Base-by-base conservation (phyloP, 2,113 vertebrate genomes). In the Callospermophilus lateralis region DNA sequence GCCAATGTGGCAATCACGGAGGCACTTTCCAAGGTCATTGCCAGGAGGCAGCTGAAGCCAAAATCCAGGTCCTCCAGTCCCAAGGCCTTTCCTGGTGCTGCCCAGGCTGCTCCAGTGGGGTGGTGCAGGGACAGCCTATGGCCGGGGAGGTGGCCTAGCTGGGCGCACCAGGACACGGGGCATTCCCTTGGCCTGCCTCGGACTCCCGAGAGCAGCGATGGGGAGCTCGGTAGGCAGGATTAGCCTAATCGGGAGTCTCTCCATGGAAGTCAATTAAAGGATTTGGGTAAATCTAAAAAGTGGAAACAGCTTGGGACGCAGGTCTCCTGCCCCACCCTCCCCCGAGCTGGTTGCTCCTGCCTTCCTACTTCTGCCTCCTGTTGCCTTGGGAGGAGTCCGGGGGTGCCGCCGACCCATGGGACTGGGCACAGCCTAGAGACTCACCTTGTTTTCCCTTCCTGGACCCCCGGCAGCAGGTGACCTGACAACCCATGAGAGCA, bases 241-340 rank as follows among this genome's bases (percentile, higher is more conserved):
- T 89, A 97, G 89, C 53, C 67, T 94, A 94, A 94, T 94, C 28
- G 84, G 91, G 95, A 89, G 93, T 93, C 95, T 93, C 94, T 96
- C 94, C 76, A 87, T 86, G 78, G 90, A 98, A 90, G 93, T 92
- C 96, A 97, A 74, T 97, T 94, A 95, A 81, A 98, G 95, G 90
- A 94, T 98, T 98, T 98, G 92, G 28, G 30, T 96, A 97, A 98
- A 97, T 95, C 51, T 76, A 96, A 93, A 96, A 98, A 98, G 92
- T 97, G 92, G 97, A 97, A 98, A 95, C 97, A 98, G 94, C 95
- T 79, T 98, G 96, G 77, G 84, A 84, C 95, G 30, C 84, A 80
- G 67, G 74, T 37, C 20, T 55, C 12, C 1, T 4, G 16, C 32
- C 2, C 19, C 30, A 61, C 37, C 74, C 55, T 22, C 13, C 30